Conservation (phyloP, 1,140 invertebrate genomes). For the Ostrea denselamellosa region DNA sequence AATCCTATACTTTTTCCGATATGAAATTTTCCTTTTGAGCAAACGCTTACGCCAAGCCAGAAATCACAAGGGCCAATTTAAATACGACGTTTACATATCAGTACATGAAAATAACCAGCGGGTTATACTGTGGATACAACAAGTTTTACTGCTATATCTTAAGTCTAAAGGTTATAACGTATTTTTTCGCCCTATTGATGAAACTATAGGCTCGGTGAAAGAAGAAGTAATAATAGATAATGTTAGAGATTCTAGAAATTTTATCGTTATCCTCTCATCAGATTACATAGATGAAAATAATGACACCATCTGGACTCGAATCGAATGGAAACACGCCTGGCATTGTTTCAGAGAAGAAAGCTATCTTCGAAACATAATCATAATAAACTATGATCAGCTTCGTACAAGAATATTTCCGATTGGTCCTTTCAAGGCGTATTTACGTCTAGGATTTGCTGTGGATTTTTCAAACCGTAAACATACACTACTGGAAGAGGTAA, state of each 20-base stretch:
- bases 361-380: slow-evolving; percentile 42
- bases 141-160: background rate
- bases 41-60: background rate
- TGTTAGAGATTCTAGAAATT: slow-evolving; percentile 34
- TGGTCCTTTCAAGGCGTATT: slow-evolving; percentile 46
- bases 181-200: slow-evolving; percentile 40
- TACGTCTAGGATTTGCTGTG: slow-evolving; percentile 40
- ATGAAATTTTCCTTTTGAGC: slow-evolving; percentile 48
- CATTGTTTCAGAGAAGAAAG: slow-evolving; percentile 32
- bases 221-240: slow-evolving; percentile 47
- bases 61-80: background rate
- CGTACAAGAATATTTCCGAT: background rate
- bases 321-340: slow-evolving; percentile 53
- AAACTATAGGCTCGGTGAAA: background rate
- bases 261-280: slow-evolving; percentile 41
- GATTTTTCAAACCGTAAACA: slow-evolving; percentile 45
- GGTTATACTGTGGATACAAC: slow-evolving; percentile 41
- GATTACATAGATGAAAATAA: slow-evolving; percentile 21
- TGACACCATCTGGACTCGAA: background rate
- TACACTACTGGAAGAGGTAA: slow-evolving; percentile 34
- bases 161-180: slow-evolving; percentile 36
- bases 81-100: slow-evolving; percentile 54
- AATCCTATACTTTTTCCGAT: slow-evolving; percentile 3
- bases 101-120: slow-evolving; percentile 44
- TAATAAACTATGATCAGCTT: slow-evolving; percentile 52